Conservation (phyloP, 1,140 invertebrate species). For the Drosophila takahashii region DNA sequence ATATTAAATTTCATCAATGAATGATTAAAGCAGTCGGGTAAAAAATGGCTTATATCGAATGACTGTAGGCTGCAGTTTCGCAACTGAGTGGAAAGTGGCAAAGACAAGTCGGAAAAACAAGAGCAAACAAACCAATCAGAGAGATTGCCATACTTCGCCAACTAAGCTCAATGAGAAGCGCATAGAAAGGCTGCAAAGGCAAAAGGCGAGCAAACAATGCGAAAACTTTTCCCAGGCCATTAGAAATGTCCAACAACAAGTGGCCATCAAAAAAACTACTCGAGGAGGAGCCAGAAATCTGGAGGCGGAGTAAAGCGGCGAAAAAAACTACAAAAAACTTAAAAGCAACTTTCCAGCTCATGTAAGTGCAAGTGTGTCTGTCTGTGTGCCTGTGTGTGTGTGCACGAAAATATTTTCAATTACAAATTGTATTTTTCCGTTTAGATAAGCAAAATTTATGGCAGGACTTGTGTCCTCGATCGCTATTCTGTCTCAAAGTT, state of each 20-base stretch:
- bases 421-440: conserved; percentile 82
- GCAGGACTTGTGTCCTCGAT: conserved; percentile 40
- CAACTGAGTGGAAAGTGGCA: neutral
- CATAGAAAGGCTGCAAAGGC: conserved; percentile 4
- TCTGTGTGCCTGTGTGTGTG: conserved; percentile 13
- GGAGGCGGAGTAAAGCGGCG: neutral
- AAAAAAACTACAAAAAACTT: conserved; percentile 37
- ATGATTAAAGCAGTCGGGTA: neutral
- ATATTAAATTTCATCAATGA: conserved; percentile 3
- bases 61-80: neutral
- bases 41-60: neutral
- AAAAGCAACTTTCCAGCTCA: conserved; percentile 37
- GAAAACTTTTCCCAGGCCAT: conserved; percentile 20
- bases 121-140: conserved; percentile 32
- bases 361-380: conserved; percentile 13
- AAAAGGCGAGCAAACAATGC: conserved; percentile 24
- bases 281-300: conserved; percentile 17
- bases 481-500: conserved; percentile 21
- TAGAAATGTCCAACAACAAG: conserved; percentile 50
- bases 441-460: conserved; percentile 81
- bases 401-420: conserved; percentile 79
- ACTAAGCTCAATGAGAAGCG: conserved; percentile 27
- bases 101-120: conserved; percentile 2
- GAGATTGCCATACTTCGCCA: conserved; percentile 27
- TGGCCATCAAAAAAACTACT: conserved; percentile 15